These are phyloP conservation scores for Peromyscus nudipes DNA, from an alignment of 2,797 vertebrate genomes.

Conservation along the genomic window DNA sequence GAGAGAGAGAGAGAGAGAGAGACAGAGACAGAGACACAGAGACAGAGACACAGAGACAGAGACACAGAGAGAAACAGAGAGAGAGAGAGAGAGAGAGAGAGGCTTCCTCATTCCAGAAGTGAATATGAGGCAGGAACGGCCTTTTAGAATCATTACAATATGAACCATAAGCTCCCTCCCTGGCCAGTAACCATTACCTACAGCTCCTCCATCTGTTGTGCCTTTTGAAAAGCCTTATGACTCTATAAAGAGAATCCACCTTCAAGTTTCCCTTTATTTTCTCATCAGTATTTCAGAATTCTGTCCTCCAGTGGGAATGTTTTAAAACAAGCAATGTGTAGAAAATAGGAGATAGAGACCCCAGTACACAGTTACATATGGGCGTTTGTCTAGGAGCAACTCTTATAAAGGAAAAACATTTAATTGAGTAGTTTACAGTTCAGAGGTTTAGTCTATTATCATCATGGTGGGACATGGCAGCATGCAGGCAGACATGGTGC, in stretches of 20 bases:
- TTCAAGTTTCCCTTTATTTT: conserved; percentile 13
- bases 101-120: not conserved
- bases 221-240: not conserved
- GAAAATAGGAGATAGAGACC: not conserved
- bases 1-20: too few relatives aligned
- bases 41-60: too few relatives aligned
- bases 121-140: too few relatives aligned
- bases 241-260: not conserved
- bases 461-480: not conserved
- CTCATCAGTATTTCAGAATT: conserved; percentile 10
- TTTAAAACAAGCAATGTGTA: conserved; percentile 37
- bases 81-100: not conserved
- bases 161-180: not conserved
- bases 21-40: too few relatives aligned
- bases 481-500: not conserved
- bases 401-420: not conserved
- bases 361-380: conserved; percentile 8
- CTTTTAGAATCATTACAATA: not conserved
- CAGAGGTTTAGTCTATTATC: not conserved
- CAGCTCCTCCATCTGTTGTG: not conserved
- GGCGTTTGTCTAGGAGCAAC: not conserved
- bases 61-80: too few relatives aligned
- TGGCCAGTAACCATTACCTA: not conserved
- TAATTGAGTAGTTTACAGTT: not conserved
- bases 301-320: not conserved